Evolutionary conservation across 2,113 vertebrate genomes (phyloP).

Genomic region (Carassius gibelio): DNA sequence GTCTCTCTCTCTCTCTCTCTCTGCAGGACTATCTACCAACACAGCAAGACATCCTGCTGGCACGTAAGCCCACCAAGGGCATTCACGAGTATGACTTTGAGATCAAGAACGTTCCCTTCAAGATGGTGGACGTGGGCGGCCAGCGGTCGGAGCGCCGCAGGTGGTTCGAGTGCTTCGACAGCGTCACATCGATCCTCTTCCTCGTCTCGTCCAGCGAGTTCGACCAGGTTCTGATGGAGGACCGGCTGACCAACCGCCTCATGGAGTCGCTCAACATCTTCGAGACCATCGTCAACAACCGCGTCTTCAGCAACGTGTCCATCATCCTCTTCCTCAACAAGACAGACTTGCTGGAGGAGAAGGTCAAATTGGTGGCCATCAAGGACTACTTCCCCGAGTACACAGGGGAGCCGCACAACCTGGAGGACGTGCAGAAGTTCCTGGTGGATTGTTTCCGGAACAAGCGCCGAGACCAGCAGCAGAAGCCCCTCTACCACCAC

Average conservation of each 20-base stretch:
- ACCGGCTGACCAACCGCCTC: conserved; percentile 85
- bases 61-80: conserved; percentile 85
- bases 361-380: conserved; percentile 85
- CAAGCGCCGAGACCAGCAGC: conserved; percentile 87
- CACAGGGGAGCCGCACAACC: conserved; percentile 82
- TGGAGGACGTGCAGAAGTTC: conserved; percentile 86
- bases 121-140: conserved; percentile 90
- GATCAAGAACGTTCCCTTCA: conserved; percentile 90
- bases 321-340: conserved; percentile 92
- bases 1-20: not conserved
- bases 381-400: conserved; percentile 88
- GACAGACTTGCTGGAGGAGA: conserved; percentile 90
- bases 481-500: conserved; percentile 89
- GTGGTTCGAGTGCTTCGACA: conserved; percentile 90
- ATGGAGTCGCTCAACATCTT: conserved; percentile 90
- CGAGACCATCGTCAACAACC: conserved; percentile 89
- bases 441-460: conserved; percentile 88
- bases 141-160: conserved; percentile 85
- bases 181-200: conserved; percentile 87
- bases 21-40: conserved; percentile 83
- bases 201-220: conserved; percentile 88
- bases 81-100: conserved; percentile 89
- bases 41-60: conserved; percentile 86
- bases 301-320: conserved; percentile 90
- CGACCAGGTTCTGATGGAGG: conserved; percentile 91